Evolutionary conservation across 2,888 invertebrate species (phyloP).

Genomic region (Chloroclystis v-ata): DNA sequence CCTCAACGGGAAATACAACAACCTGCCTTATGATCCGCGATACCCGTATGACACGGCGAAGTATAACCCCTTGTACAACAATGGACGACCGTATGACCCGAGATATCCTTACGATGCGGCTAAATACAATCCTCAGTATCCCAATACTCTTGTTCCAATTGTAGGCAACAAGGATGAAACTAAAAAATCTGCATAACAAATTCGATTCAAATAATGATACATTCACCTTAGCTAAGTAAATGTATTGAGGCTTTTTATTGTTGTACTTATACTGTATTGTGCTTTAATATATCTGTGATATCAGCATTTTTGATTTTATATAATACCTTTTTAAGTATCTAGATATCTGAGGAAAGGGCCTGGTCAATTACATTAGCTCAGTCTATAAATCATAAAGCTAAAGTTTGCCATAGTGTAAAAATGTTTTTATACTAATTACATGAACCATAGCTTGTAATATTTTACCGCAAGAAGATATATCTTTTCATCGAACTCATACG

Average conservation of each 20-base stretch:
- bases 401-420: too few relatives aligned
- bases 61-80: conserved; percentile 38
- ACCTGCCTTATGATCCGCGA: conserved; percentile 38
- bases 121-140: conserved; percentile 37
- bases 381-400: too few relatives aligned
- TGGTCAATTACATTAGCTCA: too few relatives aligned
- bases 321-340: neutral
- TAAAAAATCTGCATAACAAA: conserved; percentile 37
- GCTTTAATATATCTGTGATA: conserved; percentile 28
- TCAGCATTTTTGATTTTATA: conserved; percentile 1
- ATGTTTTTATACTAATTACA: too few relatives aligned
- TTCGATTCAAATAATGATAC: too few relatives aligned
- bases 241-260: conserved; percentile 19
- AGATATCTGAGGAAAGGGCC: too few relatives aligned
- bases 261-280: conserved; percentile 11
- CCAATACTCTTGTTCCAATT: conserved; percentile 32
- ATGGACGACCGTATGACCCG: conserved; percentile 36
- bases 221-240: conserved; percentile 2
- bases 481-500: too few relatives aligned
- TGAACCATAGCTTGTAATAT: too few relatives aligned
- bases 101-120: conserved; percentile 39
- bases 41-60: conserved; percentile 38
- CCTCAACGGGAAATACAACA: conserved; percentile 39
- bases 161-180: conserved; percentile 22
- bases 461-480: too few relatives aligned